Evolutionary conservation across 2,888 invertebrate genomes (phyloP).

Genomic region (Yponomeuta cagnagella): DNA sequence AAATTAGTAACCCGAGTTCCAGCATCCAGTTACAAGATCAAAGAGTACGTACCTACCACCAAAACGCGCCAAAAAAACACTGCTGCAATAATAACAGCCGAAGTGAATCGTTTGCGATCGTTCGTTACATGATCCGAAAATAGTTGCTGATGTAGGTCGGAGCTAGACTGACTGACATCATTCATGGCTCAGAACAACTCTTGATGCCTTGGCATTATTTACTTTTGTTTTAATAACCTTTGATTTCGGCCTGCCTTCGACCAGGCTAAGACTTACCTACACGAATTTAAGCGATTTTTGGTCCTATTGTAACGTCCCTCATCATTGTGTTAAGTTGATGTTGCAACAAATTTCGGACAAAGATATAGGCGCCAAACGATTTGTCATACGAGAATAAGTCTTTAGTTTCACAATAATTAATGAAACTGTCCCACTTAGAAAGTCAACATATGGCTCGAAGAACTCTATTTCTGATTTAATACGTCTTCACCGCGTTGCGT

Average conservation of each 20-base stretch:
- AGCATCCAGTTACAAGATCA: background rate
- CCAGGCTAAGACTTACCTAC: background rate
- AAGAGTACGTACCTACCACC: background rate
- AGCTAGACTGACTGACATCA: slow-evolving; percentile 27
- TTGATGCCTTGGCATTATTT: slow-evolving; percentile 15
- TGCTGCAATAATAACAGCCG: background rate
- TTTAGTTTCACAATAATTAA: slow-evolving; percentile 12
- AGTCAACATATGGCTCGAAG: slow-evolving; percentile 12
- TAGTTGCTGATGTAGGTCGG: slow-evolving; percentile 45
- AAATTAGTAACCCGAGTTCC: background rate
- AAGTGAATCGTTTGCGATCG: slow-evolving; percentile 10
- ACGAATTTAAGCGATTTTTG: background rate
- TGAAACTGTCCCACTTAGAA: slow-evolving; percentile 13
- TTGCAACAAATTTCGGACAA: slow-evolving; percentile 1
- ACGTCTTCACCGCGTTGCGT: slow-evolving; percentile 14
- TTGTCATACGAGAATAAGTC: slow-evolving; percentile 13
- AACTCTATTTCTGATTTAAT: slow-evolving; percentile 13
- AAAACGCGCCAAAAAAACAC: background rate
- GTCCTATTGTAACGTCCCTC: background rate
- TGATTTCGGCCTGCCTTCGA: background rate
- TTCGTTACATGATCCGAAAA: slow-evolving; percentile 29
- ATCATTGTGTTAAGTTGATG: background rate
- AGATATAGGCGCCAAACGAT: background rate
- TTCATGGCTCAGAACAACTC: slow-evolving; percentile 12
- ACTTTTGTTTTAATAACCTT: background rate